Percentiles rank a stretch among this genome's conserved stretches.
These are phyloP conservation scores for Pampusana beccarii DNA, from an alignment of 2,113 vertebrate genomes.

Conservation along the genomic window DNA sequence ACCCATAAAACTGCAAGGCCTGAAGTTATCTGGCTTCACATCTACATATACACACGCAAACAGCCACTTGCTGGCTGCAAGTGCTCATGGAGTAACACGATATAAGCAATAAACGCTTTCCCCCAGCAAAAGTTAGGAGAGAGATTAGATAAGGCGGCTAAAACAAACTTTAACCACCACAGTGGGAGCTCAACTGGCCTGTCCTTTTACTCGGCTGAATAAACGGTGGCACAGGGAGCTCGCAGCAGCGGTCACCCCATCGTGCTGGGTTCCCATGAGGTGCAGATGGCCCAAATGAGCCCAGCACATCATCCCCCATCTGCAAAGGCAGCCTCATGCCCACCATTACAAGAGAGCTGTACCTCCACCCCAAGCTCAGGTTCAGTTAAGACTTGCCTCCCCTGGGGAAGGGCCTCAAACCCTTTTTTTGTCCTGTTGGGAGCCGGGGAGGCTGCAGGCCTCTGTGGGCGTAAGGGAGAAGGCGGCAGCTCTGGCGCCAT, in stretches of 20 bases:
- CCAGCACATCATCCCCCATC: not conserved
- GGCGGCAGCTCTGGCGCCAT: not conserved
- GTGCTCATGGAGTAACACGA: constrained; percentile 62
- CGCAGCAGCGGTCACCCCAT: rapidly evolving
- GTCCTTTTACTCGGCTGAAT: not conserved
- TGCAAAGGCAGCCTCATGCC: not conserved
- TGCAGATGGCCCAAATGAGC: not conserved
- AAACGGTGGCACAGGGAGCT: rapidly evolving
- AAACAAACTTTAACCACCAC: constrained; percentile 61
- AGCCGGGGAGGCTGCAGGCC: not conserved
- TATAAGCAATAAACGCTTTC: constrained; percentile 73
- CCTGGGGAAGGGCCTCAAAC: not conserved
- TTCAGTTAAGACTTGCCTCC: not conserved
- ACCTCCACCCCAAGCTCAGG: not conserved
- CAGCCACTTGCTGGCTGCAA: constrained; percentile 40
- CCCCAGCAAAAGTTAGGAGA: constrained; percentile 65
- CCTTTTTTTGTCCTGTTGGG: not conserved
- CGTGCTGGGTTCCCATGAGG: not conserved
- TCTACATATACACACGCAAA: constrained; percentile 65
- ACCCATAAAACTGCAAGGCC: constrained; percentile 69
- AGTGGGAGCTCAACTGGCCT: not conserved
- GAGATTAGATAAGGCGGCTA: constrained; percentile 71
- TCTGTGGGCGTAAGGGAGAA: not conserved
- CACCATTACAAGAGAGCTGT: not conserved
- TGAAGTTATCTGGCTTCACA: constrained; percentile 68